A percentile compares a stretch with the other conserved stretches of the same genome.
Evolutionary conservation across 2,797 vertebrate species (phyloP).

Genomic region (Clarias fuscus): DNA sequence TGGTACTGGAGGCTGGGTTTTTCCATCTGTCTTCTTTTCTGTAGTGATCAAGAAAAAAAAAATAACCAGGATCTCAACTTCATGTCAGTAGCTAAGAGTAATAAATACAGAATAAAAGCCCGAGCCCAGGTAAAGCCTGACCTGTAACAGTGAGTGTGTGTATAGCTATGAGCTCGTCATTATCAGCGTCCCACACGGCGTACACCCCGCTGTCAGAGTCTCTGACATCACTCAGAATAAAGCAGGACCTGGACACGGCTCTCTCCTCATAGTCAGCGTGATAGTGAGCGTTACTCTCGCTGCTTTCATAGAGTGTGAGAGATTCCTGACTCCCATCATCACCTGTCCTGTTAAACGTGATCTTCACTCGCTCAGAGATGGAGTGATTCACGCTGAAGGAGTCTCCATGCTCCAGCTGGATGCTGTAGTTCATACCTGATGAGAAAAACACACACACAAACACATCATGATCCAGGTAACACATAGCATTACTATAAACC

Average conservation of each 20-base stretch:
- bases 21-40: no score
- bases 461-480: neutral
- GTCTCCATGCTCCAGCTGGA: neutral
- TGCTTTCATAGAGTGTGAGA: neutral
- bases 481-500: neutral
- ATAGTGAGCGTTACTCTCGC: neutral
- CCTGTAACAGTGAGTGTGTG: neutral
- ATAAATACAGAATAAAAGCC: neutral
- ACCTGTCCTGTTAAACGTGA: neutral
- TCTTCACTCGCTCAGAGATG: neutral
- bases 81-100: neutral
- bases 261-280: neutral
- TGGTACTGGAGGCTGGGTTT: no score
- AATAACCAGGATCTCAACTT: no score
- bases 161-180: neutral
- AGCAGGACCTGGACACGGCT: neutral
- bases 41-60: no score
- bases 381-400: neutral
- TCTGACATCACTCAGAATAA: neutral
- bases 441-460: neutral
- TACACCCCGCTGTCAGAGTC: neutral
- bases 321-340: neutral
- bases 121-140: neutral
- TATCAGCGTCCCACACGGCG: slow-evolving; percentile 2
- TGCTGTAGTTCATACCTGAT: neutral